Evolutionary conservation across 2,797 vertebrate species (phyloP).

Genomic region (Peromyscus aztecus): DNA sequence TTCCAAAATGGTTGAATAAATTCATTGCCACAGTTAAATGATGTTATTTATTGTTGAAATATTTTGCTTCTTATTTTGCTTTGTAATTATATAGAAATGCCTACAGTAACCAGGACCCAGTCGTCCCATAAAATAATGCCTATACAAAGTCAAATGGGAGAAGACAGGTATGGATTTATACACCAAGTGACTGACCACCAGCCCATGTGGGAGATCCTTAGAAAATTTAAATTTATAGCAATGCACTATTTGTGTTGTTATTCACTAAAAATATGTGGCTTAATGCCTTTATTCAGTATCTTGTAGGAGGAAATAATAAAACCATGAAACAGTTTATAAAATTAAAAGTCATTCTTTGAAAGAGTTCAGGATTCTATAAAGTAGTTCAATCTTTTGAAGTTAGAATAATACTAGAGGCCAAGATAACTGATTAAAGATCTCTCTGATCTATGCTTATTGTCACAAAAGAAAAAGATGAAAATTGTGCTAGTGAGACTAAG

Average conservation of each 20-base stretch:
- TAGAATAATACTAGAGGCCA: background rate
- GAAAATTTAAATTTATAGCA: slow-evolving; percentile 13
- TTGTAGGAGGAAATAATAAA: background rate
- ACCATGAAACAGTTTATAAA: background rate
- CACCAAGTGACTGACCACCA: background rate
- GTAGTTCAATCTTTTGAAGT: background rate
- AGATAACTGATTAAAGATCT: background rate
- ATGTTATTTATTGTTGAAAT: background rate
- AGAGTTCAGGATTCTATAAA: background rate
- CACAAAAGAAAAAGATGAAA: slow-evolving; percentile 4
- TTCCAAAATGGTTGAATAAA: background rate
- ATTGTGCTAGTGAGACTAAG: background rate
- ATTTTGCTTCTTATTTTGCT: background rate
- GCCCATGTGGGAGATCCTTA: background rate
- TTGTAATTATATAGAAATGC: slow-evolving; percentile 33
- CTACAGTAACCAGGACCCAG: background rate
- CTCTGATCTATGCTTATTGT: background rate
- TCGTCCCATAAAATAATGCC: background rate
- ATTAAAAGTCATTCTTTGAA: background rate
- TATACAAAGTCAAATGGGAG: background rate
- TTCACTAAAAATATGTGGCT: background rate
- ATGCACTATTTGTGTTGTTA: background rate
- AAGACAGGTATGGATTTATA: background rate
- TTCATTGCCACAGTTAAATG: background rate
- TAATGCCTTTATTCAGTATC: background rate